Evolutionary conservation across 2,113 vertebrate species (phyloP).

Genomic region (Lutjanus erythropterus): DNA sequence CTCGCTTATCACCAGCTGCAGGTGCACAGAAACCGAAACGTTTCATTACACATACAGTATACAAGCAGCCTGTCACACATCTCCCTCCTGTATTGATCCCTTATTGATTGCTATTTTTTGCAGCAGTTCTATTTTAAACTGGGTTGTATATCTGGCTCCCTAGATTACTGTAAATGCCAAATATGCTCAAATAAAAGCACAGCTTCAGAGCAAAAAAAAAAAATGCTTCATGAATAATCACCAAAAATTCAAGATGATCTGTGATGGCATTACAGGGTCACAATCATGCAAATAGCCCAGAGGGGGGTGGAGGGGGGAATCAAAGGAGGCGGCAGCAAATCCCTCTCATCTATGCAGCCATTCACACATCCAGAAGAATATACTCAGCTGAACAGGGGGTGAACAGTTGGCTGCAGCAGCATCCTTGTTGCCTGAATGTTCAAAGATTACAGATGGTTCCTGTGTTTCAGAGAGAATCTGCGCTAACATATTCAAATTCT

Average conservation of each 20-base stretch:
- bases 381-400: constrained; percentile 1
- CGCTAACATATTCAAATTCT: too few relatives aligned
- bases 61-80: constrained; percentile 4
- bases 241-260: constrained; percentile 28
- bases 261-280: constrained; percentile 34
- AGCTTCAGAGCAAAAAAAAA: neutral
- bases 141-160: neutral
- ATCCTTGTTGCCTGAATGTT: neutral
- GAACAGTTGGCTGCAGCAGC: constrained; percentile 23
- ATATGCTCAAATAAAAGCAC: constrained; percentile 1
- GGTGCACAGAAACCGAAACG: constrained; percentile 7
- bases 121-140: constrained; percentile 9
- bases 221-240: constrained; percentile 5
- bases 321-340: constrained; percentile 32
- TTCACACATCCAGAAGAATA: constrained; percentile 33
- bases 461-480: neutral
- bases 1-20: constrained; percentile 49
- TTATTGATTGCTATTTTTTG: constrained; percentile 33
- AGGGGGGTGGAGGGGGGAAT: neutral
- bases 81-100: constrained; percentile 30
- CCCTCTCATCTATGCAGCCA: constrained; percentile 8
- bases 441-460: neutral
- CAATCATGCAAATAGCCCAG: constrained; percentile 27
- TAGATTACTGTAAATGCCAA: constrained; percentile 17
- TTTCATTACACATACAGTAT: constrained; percentile 11